Conservation (phyloP, 2,888 invertebrate species). For the Cartodere bifasciata region DNA sequence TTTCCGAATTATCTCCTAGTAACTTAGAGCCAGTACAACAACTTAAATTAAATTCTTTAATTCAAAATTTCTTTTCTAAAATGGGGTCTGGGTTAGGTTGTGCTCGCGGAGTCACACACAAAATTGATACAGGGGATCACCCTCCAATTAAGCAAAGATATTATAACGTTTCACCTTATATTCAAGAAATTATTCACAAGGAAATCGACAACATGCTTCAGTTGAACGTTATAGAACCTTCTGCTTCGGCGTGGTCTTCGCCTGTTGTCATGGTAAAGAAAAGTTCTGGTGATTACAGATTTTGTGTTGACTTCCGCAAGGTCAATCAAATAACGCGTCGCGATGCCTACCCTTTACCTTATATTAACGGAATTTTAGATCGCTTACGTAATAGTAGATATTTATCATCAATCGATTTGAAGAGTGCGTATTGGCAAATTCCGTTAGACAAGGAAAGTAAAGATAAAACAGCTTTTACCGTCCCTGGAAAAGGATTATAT, state of each 20-base stretch:
- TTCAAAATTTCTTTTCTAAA: neutral
- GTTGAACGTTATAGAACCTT: slow-evolving; percentile 20
- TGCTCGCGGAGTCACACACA: neutral
- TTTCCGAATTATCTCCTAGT: no score
- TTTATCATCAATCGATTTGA: slow-evolving; percentile 23
- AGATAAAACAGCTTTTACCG: slow-evolving; percentile 22
- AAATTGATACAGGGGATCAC: neutral
- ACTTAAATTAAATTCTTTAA: no score
- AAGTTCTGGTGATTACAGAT: slow-evolving; percentile 18
- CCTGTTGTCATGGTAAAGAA: slow-evolving; percentile 20
- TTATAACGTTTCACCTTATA: slow-evolving; percentile 11
- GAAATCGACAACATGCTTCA: slow-evolving; percentile 25
- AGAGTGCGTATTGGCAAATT: slow-evolving; percentile 21
- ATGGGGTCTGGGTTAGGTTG: neutral
- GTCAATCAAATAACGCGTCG: slow-evolving; percentile 22
- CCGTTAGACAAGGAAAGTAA: slow-evolving; percentile 15
- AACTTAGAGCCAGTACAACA: no score
- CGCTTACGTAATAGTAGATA: slow-evolving; percentile 21
- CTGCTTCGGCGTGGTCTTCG: slow-evolving; percentile 20
- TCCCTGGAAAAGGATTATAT: slow-evolving; percentile 20
- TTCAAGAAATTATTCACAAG: slow-evolving; percentile 10
- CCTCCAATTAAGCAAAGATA: slow-evolving; percentile 11
- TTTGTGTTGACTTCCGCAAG: slow-evolving; percentile 23
- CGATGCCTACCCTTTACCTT: slow-evolving; percentile 24
- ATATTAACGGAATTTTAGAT: slow-evolving; percentile 21